Evolutionary conservation across 1,140 invertebrate genomes (phyloP).

Genomic region (Cyclina sinensis): DNA sequence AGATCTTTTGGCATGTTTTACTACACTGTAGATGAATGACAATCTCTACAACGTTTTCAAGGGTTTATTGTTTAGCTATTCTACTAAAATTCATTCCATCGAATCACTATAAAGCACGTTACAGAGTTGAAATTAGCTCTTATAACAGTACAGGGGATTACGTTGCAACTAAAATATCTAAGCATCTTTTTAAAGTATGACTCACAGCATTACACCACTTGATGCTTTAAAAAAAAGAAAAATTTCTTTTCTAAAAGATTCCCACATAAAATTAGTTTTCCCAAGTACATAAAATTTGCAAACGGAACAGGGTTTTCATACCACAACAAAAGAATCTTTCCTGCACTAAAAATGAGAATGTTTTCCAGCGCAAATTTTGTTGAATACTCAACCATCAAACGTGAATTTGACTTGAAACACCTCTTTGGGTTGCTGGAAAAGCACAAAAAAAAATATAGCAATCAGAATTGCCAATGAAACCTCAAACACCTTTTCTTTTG

Average conservation of each 20-base stretch:
- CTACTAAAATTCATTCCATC: slow-evolving; percentile 45
- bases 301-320: not conserved
- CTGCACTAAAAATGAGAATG: not conserved
- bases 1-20: not conserved
- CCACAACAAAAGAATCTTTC: not conserved
- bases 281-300: not conserved
- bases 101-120: slow-evolving; percentile 39
- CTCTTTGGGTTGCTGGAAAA: not conserved
- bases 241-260: slow-evolving; percentile 1
- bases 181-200: not conserved
- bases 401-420: not conserved
- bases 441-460: not conserved
- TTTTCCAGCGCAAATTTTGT: slow-evolving; percentile 16
- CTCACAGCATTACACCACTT: slow-evolving; percentile 39
- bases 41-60: slow-evolving; percentile 24
- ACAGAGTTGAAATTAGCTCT: slow-evolving; percentile 14
- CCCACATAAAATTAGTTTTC: not conserved
- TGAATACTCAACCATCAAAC: not conserved
- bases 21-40: slow-evolving; percentile 17
- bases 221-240: not conserved
- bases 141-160: not conserved
- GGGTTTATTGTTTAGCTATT: slow-evolving; percentile 42
- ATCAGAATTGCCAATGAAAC: not conserved
- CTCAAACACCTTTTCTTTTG: not conserved
- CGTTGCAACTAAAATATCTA: slow-evolving; percentile 15